Percentiles rank a stretch among this genome's conserved stretches.
Conservation (phyloP, 2,797 vertebrate genomes). For the Knipowitschia caucasica region DNA sequence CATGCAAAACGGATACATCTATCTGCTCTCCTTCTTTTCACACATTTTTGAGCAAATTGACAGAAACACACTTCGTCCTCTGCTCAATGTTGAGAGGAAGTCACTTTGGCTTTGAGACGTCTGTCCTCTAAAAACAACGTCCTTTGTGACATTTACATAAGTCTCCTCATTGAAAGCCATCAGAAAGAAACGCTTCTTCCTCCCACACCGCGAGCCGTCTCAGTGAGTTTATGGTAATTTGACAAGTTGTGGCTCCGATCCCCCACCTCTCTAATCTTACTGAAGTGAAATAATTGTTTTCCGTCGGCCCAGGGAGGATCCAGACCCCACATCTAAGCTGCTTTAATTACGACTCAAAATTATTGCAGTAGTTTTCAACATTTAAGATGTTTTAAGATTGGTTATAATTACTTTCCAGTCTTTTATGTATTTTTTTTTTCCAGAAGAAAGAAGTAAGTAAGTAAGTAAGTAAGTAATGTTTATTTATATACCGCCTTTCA, state of each 20-base stretch:
- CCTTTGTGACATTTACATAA: slow-evolving; percentile 35
- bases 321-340: slow-evolving; percentile 53
- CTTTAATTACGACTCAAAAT: slow-evolving; percentile 70
- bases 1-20: not conserved
- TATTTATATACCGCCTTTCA: no score
- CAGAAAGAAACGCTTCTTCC: slow-evolving; percentile 31
- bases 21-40: not conserved
- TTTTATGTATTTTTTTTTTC: slow-evolving; percentile 48
- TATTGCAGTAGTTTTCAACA: slow-evolving; percentile 63
- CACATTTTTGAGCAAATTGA: not conserved
- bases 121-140: slow-evolving; percentile 27
- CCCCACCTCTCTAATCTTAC: slow-evolving; percentile 66
- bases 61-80: not conserved
- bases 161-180: slow-evolving; percentile 44
- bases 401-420: slow-evolving; percentile 68
- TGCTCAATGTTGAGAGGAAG: slow-evolving; percentile 15
- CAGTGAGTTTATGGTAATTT: slow-evolving; percentile 53
- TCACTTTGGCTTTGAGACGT: slow-evolving; percentile 34
- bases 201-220: slow-evolving; percentile 29
- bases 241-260: slow-evolving; percentile 65
- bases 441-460: slow-evolving; percentile 34
- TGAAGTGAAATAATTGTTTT: slow-evolving; percentile 74
- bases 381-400: slow-evolving; percentile 56
- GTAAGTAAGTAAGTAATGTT: no score
- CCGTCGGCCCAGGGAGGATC: slow-evolving; percentile 60